Evolutionary conservation across 2,888 invertebrate species (phyloP), one percentile per base, ranked within the genome.

Genomic region (Pegoplata infirma): DNA sequence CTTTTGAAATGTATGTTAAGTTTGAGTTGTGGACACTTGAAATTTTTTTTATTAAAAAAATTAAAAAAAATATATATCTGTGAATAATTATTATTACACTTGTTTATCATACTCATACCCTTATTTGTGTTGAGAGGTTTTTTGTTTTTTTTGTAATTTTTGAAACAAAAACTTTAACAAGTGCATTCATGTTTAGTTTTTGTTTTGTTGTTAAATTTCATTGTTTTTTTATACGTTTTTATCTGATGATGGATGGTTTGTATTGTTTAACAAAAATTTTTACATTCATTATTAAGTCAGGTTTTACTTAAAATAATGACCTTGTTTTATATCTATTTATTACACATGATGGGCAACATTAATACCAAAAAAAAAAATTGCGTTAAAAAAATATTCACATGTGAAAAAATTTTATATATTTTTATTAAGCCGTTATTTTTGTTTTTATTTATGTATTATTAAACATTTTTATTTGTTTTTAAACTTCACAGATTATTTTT

Each of bases 11-110:
- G 40, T 40, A 7, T 56, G 12, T 56, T 56, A 17, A 19, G 25
- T 47, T 66, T 19, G 14, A 19, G 28, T 59, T 59, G 44, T 67
- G 32, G 67, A 28, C 73, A 74, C 55, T 61, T 67, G 53, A 67
- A 36, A 40, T 61, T 19, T 53, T 36, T 14, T 66, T 44, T 14
- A 25, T 28, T 51, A 47, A 5, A 28, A 5, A 47, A 2, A 47
- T 2, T 14, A 47, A n/a, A 63, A 53, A 25, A 53, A 49, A 25
- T n/a, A 46, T 25, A 25, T 5, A 59, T 32, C 28, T 61, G 56
- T 56, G 47, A 61, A 56, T 68, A 68, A 61, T 55, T 56, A 49
- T 63, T 55, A 46, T 49, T 56, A 32, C 28, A 49, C 28, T 32
- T 21, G 12, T 40, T 5, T n/a, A 40, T n/a, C 28, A 16, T 21